A percentile compares a stretch with the other conserved stretches of the same genome.
Conservation (phyloP, 2,113 vertebrate genomes). For the Orthonyx spaldingii region DNA sequence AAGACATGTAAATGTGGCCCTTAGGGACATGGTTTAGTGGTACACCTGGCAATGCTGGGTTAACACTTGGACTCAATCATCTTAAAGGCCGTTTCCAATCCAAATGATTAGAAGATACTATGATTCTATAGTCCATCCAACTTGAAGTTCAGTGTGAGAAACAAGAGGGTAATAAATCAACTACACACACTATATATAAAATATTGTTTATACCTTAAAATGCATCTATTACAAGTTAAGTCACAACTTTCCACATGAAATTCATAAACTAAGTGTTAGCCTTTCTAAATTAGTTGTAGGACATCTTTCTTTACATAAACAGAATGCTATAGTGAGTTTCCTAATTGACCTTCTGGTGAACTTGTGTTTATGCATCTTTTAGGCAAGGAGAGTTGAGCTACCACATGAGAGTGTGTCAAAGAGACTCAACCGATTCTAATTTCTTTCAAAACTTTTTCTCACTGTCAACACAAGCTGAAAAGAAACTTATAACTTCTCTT, state of each 20-base stretch:
- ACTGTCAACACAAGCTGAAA: not conserved
- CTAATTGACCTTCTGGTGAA: not conserved
- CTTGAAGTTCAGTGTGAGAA: not conserved
- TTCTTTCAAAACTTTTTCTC: not conserved
- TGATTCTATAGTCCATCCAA: not conserved
- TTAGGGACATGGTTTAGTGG: not conserved
- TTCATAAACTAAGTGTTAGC: not conserved
- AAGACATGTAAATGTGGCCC: not conserved
- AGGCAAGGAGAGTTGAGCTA: not conserved
- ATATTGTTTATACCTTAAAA: not conserved
- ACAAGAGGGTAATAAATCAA: not conserved
- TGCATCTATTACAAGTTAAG: not conserved
- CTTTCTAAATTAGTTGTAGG: not conserved
- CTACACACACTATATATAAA: fast-evolving
- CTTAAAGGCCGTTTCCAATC: not conserved
- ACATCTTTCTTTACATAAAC: not conserved
- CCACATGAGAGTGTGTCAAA: not conserved
- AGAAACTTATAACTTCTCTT: not conserved
- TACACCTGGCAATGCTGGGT: not conserved
- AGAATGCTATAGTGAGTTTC: not conserved
- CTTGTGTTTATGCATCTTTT: not conserved
- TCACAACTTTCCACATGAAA: not conserved
- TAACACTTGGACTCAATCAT: not conserved
- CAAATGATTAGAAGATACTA: not conserved
- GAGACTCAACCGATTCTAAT: not conserved